Evolutionary conservation across 2,113 vertebrate species (phyloP).

Genomic region (Pseudorhombus dupliciocellatus): DNA sequence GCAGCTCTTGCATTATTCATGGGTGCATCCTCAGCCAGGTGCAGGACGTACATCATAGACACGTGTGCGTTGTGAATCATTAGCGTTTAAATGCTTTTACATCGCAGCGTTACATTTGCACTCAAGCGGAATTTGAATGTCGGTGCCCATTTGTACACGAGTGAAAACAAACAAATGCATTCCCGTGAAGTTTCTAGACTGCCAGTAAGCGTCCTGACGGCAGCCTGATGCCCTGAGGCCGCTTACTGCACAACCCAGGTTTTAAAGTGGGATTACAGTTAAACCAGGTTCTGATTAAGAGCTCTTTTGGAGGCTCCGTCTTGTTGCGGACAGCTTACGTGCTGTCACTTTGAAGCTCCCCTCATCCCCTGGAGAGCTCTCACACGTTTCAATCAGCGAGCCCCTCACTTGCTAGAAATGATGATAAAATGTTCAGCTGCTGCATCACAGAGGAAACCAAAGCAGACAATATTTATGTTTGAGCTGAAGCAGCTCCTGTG

Average conservation of each 20-base stretch:
- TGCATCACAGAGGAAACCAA: too few relatives aligned
- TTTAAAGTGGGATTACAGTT: conserved; percentile 16
- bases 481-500: too few relatives aligned
- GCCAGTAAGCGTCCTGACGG: too few relatives aligned
- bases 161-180: background rate
- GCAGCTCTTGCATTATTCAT: conserved; percentile 13
- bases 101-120: background rate
- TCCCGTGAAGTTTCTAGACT: background rate
- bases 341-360: conserved; percentile 41
- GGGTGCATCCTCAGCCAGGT: background rate
- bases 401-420: background rate
- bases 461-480: background rate
- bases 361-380: conserved; percentile 35
- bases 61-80: background rate
- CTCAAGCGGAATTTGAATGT: background rate
- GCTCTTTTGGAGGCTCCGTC: conserved; percentile 7
- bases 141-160: background rate
- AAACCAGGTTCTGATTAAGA: conserved; percentile 10
- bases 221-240: background rate
- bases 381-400: conserved; percentile 4
- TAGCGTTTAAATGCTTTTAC: background rate
- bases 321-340: conserved; percentile 29
- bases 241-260: conserved; percentile 6
- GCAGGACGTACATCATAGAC: background rate
- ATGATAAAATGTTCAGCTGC: too few relatives aligned